Evolutionary conservation across 2,888 invertebrate species (phyloP), one percentile per base, ranked within the genome.

Genomic region (Tetropium fuscum): DNA sequence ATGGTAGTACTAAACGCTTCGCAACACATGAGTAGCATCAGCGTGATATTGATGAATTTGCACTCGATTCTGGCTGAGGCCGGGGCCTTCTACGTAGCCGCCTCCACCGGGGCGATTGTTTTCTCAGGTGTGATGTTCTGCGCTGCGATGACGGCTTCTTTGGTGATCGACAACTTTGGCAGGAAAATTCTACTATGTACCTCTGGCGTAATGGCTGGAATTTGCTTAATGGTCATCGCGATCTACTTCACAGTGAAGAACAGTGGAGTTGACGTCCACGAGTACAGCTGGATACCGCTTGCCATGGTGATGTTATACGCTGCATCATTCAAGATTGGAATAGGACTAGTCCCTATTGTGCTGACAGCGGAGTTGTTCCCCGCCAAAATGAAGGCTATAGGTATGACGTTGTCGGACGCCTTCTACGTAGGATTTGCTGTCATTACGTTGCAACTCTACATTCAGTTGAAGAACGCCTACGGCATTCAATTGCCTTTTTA

Each of bases 21-120:
- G 0, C 81, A 81, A 63, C 81, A 81, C 67, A 78, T 81, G 66
- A 80, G 81, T 49, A 78, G 81, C 55, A 81, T 81, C 18, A 79
- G 79, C 47, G 81, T 81, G 1, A 80, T 82, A 68, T 55, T 81
- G 30, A 81, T 82, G 81, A 82, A 82, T 58, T 62, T 82, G 16
- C 81, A 81, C 63, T 74, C 74, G 6, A 81, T 82, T 47, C 61
- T 82, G 2, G 72, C 69, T 7, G 78, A 78, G 58, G 81, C 80
- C 1, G 78, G 78, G 2, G 74, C 78, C 2, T 71, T 77, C 18
- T 73, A 81, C 45, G 65, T 75, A 7, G 62, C 76, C 2, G 73
- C 79, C 1, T 68, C 70, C 4, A 70, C 70, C 5, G 77, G 80
- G 0, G 80, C 80, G 5, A 82, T 82, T 30, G 73, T 82, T 7